These are phyloP conservation scores for Drosophila sechellia DNA, from an alignment of 1,140 invertebrate genomes.

Conservation along the genomic window DNA sequence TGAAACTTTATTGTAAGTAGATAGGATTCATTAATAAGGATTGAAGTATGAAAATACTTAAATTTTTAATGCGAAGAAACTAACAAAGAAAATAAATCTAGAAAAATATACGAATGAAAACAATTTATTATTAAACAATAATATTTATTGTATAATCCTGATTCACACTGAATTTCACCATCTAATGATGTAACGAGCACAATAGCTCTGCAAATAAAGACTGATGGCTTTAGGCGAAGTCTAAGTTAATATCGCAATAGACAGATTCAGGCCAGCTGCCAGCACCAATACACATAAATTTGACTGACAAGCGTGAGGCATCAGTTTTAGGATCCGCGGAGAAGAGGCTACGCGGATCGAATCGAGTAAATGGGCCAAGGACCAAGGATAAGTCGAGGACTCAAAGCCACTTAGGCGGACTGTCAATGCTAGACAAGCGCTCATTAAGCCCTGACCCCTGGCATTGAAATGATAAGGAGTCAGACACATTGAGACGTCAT, in stretches of 20 bases:
- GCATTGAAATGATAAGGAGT: slow-evolving; percentile 63
- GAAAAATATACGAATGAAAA: too few species aligned
- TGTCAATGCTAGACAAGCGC: slow-evolving; percentile 76
- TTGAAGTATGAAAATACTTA: too few species aligned
- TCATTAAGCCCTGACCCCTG: slow-evolving; percentile 76
- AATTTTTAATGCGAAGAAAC: too few species aligned
- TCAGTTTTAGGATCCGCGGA: slow-evolving; percentile 35
- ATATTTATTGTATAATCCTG: not conserved
- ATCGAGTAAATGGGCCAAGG: slow-evolving; percentile 30
- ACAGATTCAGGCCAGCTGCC: slow-evolving; percentile 38
- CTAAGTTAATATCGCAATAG: slow-evolving; percentile 9
- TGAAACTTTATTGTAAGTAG: not conserved
- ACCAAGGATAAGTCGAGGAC: slow-evolving; percentile 31
- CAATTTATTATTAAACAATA: not conserved
- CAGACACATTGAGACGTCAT: slow-evolving; percentile 44
- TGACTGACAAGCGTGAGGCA: slow-evolving; percentile 43
- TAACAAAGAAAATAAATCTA: too few species aligned
- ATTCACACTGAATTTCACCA: not conserved
- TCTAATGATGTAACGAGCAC: slow-evolving; percentile 2
- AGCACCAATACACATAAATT: slow-evolving; percentile 8
- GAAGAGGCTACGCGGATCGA: slow-evolving; percentile 1
- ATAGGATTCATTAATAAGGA: slow-evolving; percentile 5
- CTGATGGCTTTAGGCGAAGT: slow-evolving; percentile 7
- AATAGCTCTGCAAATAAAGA: not conserved
- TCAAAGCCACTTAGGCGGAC: slow-evolving; percentile 66